These are phyloP conservation scores for Leiothrix lutea DNA, from an alignment of 2,113 vertebrate species.

Conservation along the genomic window DNA sequence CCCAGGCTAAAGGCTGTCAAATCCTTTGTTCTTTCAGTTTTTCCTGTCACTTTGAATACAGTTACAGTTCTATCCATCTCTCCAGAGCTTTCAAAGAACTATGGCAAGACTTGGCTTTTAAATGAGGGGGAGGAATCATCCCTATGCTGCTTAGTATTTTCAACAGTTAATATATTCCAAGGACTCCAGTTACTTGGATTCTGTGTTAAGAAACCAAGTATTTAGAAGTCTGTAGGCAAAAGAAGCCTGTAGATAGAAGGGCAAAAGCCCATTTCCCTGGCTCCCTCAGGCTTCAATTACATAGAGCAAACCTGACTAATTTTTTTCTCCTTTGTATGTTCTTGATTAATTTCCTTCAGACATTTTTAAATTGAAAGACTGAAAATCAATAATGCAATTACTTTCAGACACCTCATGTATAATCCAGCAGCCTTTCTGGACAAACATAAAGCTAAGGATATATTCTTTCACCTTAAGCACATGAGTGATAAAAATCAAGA, in stretches of 20 bases:
- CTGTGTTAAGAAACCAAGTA: not conserved
- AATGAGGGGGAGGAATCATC: not conserved
- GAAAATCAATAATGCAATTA: slow-evolving; percentile 56
- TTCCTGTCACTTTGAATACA: not conserved
- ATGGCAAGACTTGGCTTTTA: not conserved
- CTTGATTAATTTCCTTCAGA: slow-evolving; percentile 40
- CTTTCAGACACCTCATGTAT: slow-evolving; percentile 9
- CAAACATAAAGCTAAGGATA: not conserved
- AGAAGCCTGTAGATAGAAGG: not conserved
- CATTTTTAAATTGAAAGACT: slow-evolving; percentile 25
- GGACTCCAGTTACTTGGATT: not conserved
- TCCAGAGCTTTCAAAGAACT: not conserved
- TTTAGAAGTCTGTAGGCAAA: slow-evolving; percentile 1
- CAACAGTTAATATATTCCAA: not conserved
- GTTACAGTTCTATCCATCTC: not conserved
- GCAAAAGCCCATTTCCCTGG: not conserved
- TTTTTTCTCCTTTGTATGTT: not conserved
- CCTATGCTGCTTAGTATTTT: not conserved
- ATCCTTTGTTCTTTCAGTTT: not conserved
- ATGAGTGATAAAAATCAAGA: not conserved
- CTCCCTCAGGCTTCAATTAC: slow-evolving; percentile 11
- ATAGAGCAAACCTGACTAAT: not conserved
- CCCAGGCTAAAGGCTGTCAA: not conserved
- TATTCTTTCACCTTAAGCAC: not conserved
- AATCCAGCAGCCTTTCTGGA: slow-evolving; percentile 11